Evolutionary conservation across 2,888 invertebrate genomes (phyloP).

Genomic region (Cephus spinipes): DNA sequence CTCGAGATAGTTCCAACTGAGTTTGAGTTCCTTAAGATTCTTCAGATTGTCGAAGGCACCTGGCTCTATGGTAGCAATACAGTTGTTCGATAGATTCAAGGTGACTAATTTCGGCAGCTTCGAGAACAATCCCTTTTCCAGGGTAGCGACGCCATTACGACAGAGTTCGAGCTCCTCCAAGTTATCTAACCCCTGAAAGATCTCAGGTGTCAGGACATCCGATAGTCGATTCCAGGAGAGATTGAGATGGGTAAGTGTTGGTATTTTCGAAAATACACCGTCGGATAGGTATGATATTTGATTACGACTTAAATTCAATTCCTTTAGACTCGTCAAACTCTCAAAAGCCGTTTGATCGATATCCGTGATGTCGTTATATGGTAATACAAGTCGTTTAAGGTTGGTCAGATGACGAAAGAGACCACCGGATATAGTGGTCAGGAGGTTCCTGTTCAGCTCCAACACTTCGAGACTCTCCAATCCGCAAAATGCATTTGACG

Average conservation of each 20-base stretch:
- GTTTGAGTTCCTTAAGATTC: slow-evolving; percentile 15
- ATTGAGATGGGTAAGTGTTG: slow-evolving; percentile 17
- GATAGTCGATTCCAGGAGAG: slow-evolving; percentile 21
- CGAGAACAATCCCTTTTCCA: slow-evolving; percentile 14
- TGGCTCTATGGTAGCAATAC: slow-evolving; percentile 13
- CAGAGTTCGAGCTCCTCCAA: slow-evolving; percentile 19
- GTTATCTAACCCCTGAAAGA: slow-evolving; percentile 11
- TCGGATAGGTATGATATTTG: slow-evolving; percentile 15
- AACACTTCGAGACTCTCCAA: background rate
- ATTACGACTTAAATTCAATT: slow-evolving; percentile 6
- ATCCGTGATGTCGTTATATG: background rate
- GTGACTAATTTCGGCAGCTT: slow-evolving; percentile 9
- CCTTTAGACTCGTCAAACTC: background rate
- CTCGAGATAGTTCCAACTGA: slow-evolving; percentile 18
- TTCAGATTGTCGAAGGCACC: slow-evolving; percentile 9
- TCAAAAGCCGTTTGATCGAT: background rate
- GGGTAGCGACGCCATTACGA: slow-evolving; percentile 13
- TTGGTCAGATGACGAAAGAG: background rate
- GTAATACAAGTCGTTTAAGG: background rate
- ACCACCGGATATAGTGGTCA: background rate
- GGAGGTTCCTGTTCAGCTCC: background rate
- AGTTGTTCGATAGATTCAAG: slow-evolving; percentile 18
- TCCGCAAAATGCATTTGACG: background rate
- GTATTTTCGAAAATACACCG: slow-evolving; percentile 1
- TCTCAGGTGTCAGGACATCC: slow-evolving; percentile 9